Percentiles rank a stretch among this genome's conserved stretches.
phyloP scores from a whole-genome alignment of 2,888 invertebrate genomes.

The Dyspetes luteomarginatus region DNA sequence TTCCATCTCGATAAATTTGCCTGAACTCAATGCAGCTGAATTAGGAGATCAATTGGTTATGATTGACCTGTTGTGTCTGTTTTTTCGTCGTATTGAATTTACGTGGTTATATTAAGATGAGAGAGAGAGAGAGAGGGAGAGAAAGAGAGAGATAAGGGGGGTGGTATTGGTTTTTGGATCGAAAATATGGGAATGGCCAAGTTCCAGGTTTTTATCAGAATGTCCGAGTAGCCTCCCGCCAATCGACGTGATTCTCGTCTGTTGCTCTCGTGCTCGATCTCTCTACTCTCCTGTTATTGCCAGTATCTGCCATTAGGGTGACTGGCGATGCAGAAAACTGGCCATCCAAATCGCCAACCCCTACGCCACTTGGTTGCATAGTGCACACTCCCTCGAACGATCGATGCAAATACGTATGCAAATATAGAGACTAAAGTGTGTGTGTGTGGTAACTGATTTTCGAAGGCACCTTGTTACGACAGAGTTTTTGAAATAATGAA shows the following conservation, averaged over 20 bases:
- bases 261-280: not conserved
- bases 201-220: constrained; percentile 61
- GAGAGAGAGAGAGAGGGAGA: constrained; percentile 1
- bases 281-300: constrained; percentile 28
- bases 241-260: constrained; percentile 51
- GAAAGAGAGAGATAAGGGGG: not conserved
- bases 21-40: constrained; percentile 41
- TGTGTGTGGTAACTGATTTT: constrained; percentile 3
- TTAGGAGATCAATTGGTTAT: constrained; percentile 42
- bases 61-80: constrained; percentile 7
- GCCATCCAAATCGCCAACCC: constrained; percentile 6
- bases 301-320: constrained; percentile 49
- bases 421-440: constrained; percentile 5
- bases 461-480: constrained; percentile 10
- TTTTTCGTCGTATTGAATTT: constrained; percentile 22
- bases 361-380: constrained; percentile 31
- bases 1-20: constrained; percentile 19
- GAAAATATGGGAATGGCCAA: constrained; percentile 54
- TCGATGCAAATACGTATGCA: constrained; percentile 55
- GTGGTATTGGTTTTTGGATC: constrained; percentile 42
- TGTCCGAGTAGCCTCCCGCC: constrained; percentile 9
- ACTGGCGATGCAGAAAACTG: constrained; percentile 61
- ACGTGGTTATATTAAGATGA: constrained; percentile 9
- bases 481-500: not conserved
- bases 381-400: constrained; percentile 54